Evolutionary conservation across 2,113 vertebrate species (phyloP).

Genomic region (Chaetorhynchus papuensis): DNA sequence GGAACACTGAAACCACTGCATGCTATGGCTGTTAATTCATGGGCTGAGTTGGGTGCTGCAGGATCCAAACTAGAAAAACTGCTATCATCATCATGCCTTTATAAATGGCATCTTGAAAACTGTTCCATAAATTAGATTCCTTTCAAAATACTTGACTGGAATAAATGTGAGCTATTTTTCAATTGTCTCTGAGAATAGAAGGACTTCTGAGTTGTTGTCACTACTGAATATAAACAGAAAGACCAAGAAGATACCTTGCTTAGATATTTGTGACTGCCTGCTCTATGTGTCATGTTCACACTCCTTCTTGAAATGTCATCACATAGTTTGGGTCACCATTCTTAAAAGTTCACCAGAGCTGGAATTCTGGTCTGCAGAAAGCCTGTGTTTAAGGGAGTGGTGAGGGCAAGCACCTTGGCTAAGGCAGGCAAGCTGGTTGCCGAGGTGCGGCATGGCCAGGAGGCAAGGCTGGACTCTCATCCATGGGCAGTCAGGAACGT

Average conservation of each 20-base stretch:
- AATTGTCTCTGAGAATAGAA: not conserved
- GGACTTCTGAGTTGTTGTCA: not conserved
- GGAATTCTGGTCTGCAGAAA: not conserved
- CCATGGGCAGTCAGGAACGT: fast-evolving
- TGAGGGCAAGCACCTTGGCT: fast-evolving
- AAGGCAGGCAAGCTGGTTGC: not conserved
- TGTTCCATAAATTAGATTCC: not conserved
- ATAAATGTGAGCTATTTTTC: not conserved
- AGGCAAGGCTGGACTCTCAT: not conserved
- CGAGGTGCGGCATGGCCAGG: fast-evolving
- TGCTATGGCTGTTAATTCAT: not conserved
- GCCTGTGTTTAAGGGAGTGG: not conserved
- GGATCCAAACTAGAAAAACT: not conserved
- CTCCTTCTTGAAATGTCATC: not conserved
- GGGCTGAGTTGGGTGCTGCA: not conserved
- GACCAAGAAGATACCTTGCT: not conserved
- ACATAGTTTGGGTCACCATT: not conserved
- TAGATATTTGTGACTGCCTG: not conserved
- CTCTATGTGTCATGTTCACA: not conserved
- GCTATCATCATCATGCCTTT: not conserved
- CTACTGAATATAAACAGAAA: not conserved
- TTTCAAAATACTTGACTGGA: not conserved
- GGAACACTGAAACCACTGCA: not conserved
- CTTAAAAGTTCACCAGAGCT: not conserved
- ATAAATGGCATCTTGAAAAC: not conserved